Conservation (phyloP, 2,797 vertebrate species). For the Austrolebias charrua region DNA sequence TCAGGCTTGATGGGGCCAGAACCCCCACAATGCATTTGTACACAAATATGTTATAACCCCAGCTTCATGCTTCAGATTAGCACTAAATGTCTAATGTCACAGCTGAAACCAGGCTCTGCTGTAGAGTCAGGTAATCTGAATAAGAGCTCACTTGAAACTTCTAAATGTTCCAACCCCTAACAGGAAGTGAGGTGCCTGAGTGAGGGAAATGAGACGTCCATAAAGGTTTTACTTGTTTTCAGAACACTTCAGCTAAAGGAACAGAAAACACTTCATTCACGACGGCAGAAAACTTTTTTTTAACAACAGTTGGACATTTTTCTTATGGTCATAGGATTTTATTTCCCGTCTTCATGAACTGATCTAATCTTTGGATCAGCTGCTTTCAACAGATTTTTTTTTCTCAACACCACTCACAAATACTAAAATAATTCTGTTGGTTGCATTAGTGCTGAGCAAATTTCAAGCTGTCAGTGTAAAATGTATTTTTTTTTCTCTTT, state of each 20-base stretch:
- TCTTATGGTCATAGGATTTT: too few relatives aligned
- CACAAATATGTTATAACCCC: slow-evolving; percentile 50
- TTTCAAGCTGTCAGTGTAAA: slow-evolving; percentile 33
- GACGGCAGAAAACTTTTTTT: too few relatives aligned
- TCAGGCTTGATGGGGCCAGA: slow-evolving; percentile 1
- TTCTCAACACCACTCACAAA: slow-evolving; percentile 6
- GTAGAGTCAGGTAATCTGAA: slow-evolving; percentile 29
- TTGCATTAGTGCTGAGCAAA: slow-evolving; percentile 17
- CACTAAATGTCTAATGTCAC: slow-evolving; percentile 9
- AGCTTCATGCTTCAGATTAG: slow-evolving; percentile 37
- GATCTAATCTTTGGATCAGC: too few relatives aligned
- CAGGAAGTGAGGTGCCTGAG: too few relatives aligned
- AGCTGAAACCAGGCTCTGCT: background rate
- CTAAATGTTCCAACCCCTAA: too few relatives aligned
- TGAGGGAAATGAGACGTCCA: too few relatives aligned
- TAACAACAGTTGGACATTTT: too few relatives aligned
- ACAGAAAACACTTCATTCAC: too few relatives aligned
- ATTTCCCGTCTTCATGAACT: too few relatives aligned
- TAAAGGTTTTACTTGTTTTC: too few relatives aligned
- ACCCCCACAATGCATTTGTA: slow-evolving; percentile 62
- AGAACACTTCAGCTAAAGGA: too few relatives aligned
- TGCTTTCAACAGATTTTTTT: too few relatives aligned
- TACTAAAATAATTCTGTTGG: slow-evolving; percentile 22
- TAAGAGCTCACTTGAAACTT: background rate
- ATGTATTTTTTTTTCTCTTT: slow-evolving; percentile 24